Base-by-base conservation (phyloP, 2,888 invertebrate species). In the Sepioteuthis lessoniana region DNA sequence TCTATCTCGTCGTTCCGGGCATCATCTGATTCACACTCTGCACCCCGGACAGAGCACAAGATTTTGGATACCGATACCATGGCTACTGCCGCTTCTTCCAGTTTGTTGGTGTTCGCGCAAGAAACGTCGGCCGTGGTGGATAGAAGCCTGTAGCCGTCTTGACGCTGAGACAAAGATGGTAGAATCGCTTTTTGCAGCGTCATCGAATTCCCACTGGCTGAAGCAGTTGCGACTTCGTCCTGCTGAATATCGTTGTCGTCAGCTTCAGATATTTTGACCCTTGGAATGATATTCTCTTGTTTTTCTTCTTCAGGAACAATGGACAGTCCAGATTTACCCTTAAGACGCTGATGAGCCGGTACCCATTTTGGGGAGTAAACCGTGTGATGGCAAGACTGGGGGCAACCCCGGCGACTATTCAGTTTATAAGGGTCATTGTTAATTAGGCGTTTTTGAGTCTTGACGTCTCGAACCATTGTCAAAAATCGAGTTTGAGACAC, bases 301-400 rank as follows among this genome's bases (percentile, higher is more conserved):
- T 42, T 92, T n/a, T 92, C 47, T 28, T 92, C 92, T 92, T 92
- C 92, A 2, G 92, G 92, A 19, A 92, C 92, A 46, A 92, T 92
- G n/a, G 92, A 92, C 21, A 92, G 21, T n/a, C 92, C 47, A 5
- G 92, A 92, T 47, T 92, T 92, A 92, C 92, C 16, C 47, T 92
- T 92, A 8, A 92, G 47, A 47, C 92, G 92, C 47, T 92, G 92
- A 19, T 92, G 92, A 0, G 47, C 92, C 46, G 92, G 46, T 10
- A 47, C 92, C 92, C 92, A 92, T 19, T 92, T 92, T 7, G 92
- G 92, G 13, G 92, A 92, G 46, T 92, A 92, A 31, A 92, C 19
- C 7, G 92, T 92, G 46, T 92, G 92, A 31, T 92, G 47, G 28
- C 92, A 92, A 13, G 92, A 92, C 46, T 92, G 92, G 25, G 92